phyloP scores from a whole-genome alignment of 2,797 vertebrate genomes.

The Monodelphis domestica region DNA sequence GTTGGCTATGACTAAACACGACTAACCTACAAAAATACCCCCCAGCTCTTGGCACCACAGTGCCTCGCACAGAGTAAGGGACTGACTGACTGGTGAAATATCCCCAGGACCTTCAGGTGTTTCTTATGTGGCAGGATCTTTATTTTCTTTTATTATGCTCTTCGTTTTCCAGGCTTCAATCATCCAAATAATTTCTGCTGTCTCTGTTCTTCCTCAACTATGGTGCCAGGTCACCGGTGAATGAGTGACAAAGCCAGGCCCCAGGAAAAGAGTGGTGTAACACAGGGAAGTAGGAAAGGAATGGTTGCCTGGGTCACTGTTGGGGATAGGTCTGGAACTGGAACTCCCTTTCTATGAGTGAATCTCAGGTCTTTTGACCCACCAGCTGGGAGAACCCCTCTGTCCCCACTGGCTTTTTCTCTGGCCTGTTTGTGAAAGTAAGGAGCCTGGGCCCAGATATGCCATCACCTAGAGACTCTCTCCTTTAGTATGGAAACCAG shows the following conservation, averaged over 20 bases:
- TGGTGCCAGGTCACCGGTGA: background rate
- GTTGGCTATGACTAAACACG: background rate
- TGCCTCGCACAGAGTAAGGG: background rate
- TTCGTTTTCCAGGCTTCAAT: background rate
- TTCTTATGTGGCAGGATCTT: background rate
- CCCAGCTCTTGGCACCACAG: background rate
- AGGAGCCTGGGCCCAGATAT: background rate
- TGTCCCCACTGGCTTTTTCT: background rate
- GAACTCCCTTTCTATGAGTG: background rate
- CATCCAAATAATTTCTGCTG: background rate
- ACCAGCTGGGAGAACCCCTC: no score
- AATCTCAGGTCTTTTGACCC: background rate
- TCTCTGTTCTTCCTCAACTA: background rate
- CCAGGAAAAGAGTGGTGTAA: background rate
- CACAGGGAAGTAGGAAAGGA: background rate
- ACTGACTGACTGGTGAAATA: background rate
- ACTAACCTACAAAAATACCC: background rate
- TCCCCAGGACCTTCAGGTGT: background rate
- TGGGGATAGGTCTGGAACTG: background rate
- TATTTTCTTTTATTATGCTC: background rate
- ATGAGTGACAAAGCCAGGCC: background rate
- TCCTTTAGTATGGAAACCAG: background rate
- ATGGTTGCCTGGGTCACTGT: background rate
- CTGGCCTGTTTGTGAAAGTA: background rate
- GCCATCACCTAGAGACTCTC: background rate